Evolutionary conservation across 2,888 invertebrate species (phyloP).

Genomic region (Drosophila koepferae): DNA sequence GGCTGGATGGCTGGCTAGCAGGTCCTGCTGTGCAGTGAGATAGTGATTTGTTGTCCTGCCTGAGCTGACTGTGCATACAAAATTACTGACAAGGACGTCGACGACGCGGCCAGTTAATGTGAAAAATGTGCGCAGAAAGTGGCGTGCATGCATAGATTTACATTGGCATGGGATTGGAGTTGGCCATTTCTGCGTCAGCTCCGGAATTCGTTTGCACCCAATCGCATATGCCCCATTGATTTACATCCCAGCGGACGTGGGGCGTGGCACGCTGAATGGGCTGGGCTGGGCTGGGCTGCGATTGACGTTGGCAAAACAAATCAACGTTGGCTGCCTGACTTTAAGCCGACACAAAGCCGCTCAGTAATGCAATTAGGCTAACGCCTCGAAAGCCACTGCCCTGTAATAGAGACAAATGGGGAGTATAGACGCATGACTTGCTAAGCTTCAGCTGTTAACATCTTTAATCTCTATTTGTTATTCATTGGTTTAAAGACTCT

Average conservation of each 20-base stretch:
- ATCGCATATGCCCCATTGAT: slow-evolving; percentile 64
- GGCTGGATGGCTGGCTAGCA: slow-evolving; percentile 25
- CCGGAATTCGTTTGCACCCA: slow-evolving; percentile 50
- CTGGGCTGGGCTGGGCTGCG: slow-evolving; percentile 10
- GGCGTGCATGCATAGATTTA: slow-evolving; percentile 68
- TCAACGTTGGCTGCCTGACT: slow-evolving; percentile 60
- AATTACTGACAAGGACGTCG: slow-evolving; percentile 69
- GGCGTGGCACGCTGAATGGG: slow-evolving; percentile 13
- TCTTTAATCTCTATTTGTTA: not conserved
- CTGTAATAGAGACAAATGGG: slow-evolving; percentile 5
- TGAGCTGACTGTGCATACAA: slow-evolving; percentile 70
- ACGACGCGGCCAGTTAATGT: slow-evolving; percentile 68
- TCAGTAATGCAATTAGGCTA: slow-evolving; percentile 73
- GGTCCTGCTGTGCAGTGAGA: slow-evolving; percentile 47
- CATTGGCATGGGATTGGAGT: slow-evolving; percentile 22
- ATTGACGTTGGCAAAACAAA: slow-evolving; percentile 57
- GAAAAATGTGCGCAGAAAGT: slow-evolving; percentile 75
- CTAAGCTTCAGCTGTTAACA: not conserved
- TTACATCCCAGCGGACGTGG: slow-evolving; percentile 48
- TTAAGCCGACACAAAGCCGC: slow-evolving; percentile 77
- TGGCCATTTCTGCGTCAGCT: slow-evolving; percentile 10
- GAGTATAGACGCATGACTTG: not conserved
- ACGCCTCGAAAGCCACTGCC: slow-evolving; percentile 36
- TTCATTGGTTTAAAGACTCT: not conserved
- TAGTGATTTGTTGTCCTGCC: slow-evolving; percentile 76